These are phyloP conservation scores for Copidosoma aretas DNA, from an alignment of 2,888 invertebrate genomes.

Conservation along the genomic window DNA sequence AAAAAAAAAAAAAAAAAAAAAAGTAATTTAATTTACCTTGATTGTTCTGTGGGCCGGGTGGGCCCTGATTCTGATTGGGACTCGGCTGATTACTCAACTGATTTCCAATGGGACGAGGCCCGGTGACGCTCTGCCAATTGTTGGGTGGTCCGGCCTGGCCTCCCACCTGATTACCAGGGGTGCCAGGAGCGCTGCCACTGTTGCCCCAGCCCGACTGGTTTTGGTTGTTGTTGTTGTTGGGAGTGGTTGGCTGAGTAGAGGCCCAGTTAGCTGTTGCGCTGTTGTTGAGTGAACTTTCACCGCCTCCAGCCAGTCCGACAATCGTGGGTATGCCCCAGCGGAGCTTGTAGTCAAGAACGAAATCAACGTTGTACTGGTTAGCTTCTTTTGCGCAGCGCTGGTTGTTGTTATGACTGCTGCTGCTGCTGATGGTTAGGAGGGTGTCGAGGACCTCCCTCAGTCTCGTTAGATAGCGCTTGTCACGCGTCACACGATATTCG, in stretches of 20 bases:
- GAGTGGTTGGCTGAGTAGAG: slow-evolving; percentile 74
- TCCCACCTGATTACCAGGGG: slow-evolving; percentile 26
- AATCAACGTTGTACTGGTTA: slow-evolving; percentile 33
- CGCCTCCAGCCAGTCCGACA: slow-evolving; percentile 74
- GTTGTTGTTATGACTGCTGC: slow-evolving; percentile 22
- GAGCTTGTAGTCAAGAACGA: slow-evolving; percentile 52
- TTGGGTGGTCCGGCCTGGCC: slow-evolving; percentile 30
- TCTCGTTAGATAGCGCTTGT: slow-evolving; percentile 39
- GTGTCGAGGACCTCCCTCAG: slow-evolving; percentile 51
- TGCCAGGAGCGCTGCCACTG: slow-evolving; percentile 48
- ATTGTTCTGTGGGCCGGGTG: slow-evolving; percentile 53
- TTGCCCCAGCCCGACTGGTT: slow-evolving; percentile 66
- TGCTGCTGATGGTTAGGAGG: slow-evolving; percentile 40
- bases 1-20: neutral
- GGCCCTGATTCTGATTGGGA: slow-evolving; percentile 55
- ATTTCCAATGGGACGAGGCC: slow-evolving; percentile 25
- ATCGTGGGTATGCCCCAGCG: slow-evolving; percentile 70
- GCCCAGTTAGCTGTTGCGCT: slow-evolving; percentile 78
- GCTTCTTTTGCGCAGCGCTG: neutral
- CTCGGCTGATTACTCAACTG: slow-evolving; percentile 48
- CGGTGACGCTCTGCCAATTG: slow-evolving; percentile 36
- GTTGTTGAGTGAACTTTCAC: slow-evolving; percentile 81
- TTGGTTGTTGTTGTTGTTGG: slow-evolving; percentile 69
- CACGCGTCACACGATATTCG: slow-evolving; percentile 34
- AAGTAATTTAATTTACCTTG: slow-evolving; percentile 45